A percentile compares a stretch with the other conserved stretches of the same genome.
Evolutionary conservation across 2,888 invertebrate species (phyloP).

Genomic region (Deladenus siricidicola): DNA sequence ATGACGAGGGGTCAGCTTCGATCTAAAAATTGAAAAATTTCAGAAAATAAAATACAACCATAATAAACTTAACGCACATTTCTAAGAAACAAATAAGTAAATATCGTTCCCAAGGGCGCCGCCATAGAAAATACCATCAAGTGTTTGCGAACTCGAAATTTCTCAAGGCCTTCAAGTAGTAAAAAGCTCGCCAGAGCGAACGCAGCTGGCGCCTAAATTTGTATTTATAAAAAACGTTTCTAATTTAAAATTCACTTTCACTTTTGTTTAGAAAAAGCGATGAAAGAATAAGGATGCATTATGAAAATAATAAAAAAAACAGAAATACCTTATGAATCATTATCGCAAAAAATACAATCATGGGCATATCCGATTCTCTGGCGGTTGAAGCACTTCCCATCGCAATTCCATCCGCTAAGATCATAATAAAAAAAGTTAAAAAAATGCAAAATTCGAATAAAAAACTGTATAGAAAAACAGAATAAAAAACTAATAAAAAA

Average conservation of each 20-base stretch:
- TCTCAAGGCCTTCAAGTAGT: conserved; percentile 84
- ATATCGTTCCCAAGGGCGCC: conserved; percentile 77
- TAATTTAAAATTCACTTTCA: too few relatives aligned
- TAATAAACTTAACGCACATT: conserved; percentile 56
- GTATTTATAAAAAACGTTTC: conserved; percentile 9
- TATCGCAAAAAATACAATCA: conserved; percentile 94
- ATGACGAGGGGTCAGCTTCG: conserved; percentile 5
- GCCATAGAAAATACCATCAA: conserved; percentile 82
- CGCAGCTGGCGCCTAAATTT: conserved; percentile 79
- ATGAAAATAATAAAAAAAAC: background rate
- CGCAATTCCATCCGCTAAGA: conserved; percentile 84
- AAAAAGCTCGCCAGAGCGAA: conserved; percentile 96
- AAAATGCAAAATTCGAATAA: background rate
- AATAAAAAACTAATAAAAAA: too few relatives aligned
- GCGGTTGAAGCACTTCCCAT: conserved; percentile 96
- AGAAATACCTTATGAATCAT: conserved; percentile 81
- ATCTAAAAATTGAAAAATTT: too few relatives aligned
- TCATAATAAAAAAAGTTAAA: background rate
- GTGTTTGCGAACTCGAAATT: conserved; percentile 77
- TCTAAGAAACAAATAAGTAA: conserved; percentile 87
- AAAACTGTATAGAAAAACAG: too few relatives aligned
- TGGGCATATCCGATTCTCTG: conserved; percentile 86
- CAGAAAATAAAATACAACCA: too few relatives aligned
- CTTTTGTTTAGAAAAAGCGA: background rate
- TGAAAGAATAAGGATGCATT: background rate